Evolutionary conservation across 1,140 invertebrate genomes (phyloP), one percentile per base, ranked within the genome.

Genomic region (Psix sp.): DNA sequence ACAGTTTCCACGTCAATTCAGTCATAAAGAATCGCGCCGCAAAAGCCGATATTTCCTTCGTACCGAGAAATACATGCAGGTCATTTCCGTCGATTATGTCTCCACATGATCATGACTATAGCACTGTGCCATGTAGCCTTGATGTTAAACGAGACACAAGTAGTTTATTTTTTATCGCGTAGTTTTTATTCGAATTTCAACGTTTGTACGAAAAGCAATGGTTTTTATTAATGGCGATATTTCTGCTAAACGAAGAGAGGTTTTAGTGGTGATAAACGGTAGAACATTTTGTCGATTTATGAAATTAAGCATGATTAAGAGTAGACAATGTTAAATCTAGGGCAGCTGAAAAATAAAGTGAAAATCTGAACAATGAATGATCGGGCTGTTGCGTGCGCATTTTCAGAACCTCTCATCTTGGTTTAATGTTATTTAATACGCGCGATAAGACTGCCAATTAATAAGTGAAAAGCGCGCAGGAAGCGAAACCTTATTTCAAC

Each of bases 381-480:
- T 49, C 65, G 20, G 7, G n/a, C 40, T 2, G 21, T 65, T 65
- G 59, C 52, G 52, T 65, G 68, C 26, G 11, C 42, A 7, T 51
- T 63, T 43, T 56, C 56, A 16, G 54, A 68, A 40, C 29, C 52
- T 52, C 24, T 57, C 54, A 59, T 63, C 59, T 73, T 14, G 42
- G 18, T 60, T 16, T 33, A 40, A 52, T 20, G 63, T 75, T 71
- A 75, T 75, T 75, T 60, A 75, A 75, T 70, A 39, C 48, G 59
- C 38, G 52, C 33, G 57, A 68, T 62, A 48, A 18, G 45, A 29
- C 57, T 66, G 59, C 43, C 59, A 70, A 75, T 75, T 75, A 75
- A 70, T 75, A 70, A 75, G 73, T 75, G 73, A 75, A 75, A 75
- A 75, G 73, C 54, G 60, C 65, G 45, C 73, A 70, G 73, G 73